These are phyloP conservation scores for Sinosuthora webbiana DNA, from an alignment of 2,113 vertebrate genomes.

Conservation along the genomic window DNA sequence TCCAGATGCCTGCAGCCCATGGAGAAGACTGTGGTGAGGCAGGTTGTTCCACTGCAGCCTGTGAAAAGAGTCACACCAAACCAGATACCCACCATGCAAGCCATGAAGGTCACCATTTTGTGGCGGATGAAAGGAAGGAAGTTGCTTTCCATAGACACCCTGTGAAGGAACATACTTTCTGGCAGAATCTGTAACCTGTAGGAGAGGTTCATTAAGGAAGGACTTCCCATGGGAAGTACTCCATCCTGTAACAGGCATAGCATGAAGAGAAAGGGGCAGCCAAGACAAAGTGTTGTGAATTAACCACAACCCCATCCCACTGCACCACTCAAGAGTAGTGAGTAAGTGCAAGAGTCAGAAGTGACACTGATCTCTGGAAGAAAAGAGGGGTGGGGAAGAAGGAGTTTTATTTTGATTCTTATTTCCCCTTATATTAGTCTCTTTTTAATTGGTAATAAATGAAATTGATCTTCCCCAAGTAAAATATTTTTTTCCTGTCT, in stretches of 20 bases:
- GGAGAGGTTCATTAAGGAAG: background rate
- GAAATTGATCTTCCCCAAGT: background rate
- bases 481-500: background rate
- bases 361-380: background rate
- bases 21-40: background rate
- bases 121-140: background rate
- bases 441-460: background rate
- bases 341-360: background rate
- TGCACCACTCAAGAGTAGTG: fast-evolving
- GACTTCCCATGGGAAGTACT: background rate
- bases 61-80: background rate
- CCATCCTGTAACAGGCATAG: background rate
- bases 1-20: background rate
- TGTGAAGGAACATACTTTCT: fast-evolving
- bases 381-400: background rate
- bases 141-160: fast-evolving
- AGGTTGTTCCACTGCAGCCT: background rate
- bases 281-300: background rate
- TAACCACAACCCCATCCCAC: background rate
- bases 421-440: background rate
- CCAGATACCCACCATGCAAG: background rate
- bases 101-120: fast-evolving
- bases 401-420: background rate
- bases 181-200: background rate
- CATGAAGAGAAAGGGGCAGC: background rate